Evolutionary conservation across 2,888 invertebrate species (phyloP).

Genomic region (Himalopsyche japonica): DNA sequence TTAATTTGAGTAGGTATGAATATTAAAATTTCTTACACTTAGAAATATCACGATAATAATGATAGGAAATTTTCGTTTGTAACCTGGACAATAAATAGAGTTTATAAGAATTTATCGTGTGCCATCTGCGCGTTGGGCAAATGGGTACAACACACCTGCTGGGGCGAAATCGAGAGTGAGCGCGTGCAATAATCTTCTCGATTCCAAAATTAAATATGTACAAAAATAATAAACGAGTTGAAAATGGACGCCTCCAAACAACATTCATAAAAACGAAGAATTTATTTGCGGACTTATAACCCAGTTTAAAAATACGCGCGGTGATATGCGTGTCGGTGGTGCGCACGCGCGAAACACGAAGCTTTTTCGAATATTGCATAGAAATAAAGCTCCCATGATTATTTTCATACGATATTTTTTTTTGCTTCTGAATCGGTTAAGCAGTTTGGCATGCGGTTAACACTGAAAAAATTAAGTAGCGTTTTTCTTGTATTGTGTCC

Average conservation of each 20-base stretch:
- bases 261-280: slow-evolving; percentile 29
- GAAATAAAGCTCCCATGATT: not conserved
- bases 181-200: slow-evolving; percentile 9
- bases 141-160: not conserved
- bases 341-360: not conserved
- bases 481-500: not conserved
- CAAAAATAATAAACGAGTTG: slow-evolving; percentile 23
- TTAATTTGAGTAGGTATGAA: too few relatives aligned
- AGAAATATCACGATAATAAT: too few relatives aligned
- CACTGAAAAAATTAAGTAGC: not conserved
- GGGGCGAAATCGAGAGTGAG: not conserved
- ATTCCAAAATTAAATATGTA: slow-evolving; percentile 24
- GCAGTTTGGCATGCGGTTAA: not conserved
- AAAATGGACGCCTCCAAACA: slow-evolving; percentile 33
- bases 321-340: not conserved
- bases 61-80: too few relatives aligned
- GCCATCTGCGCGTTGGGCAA: not conserved
- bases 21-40: too few relatives aligned
- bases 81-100: too few relatives aligned
- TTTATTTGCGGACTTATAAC: slow-evolving; percentile 33
- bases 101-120: too few relatives aligned
- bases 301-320: slow-evolving; percentile 22
- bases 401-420: not conserved
- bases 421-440: not conserved
- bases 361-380: not conserved